Conservation (phyloP, 1,140 invertebrate species). For the Cardiocondyla obscurior region DNA sequence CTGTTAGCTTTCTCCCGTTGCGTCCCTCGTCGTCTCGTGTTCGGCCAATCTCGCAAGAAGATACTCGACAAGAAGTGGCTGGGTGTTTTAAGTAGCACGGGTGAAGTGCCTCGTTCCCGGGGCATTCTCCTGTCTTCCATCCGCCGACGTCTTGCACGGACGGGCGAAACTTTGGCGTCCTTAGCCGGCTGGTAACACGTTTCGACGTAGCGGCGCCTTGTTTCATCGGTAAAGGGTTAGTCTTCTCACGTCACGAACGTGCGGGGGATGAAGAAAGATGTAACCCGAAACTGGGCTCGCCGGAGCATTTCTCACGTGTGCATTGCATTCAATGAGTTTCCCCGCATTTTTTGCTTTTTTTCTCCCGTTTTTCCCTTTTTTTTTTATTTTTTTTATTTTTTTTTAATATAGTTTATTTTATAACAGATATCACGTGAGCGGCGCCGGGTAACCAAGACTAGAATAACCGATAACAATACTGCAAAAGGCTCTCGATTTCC, state of each 20-base stretch:
- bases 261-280: conserved; percentile 59
- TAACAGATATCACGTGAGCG: conserved; percentile 39
- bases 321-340: conserved; percentile 50
- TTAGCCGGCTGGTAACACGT: conserved; percentile 39
- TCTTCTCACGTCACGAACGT: conserved; percentile 59
- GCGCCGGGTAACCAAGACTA: conserved; percentile 40
- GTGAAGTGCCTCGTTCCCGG: conserved; percentile 45
- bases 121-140: conserved; percentile 44
- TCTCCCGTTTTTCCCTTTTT: neutral
- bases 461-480: conserved; percentile 36
- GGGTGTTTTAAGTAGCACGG: conserved; percentile 52
- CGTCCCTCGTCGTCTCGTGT: conserved; percentile 36
- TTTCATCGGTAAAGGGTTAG: conserved; percentile 59
- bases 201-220: conserved; percentile 52
- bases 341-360: conserved; percentile 6
- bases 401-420: no score
- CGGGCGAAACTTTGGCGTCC: conserved; percentile 44
- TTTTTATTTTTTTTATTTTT: neutral
- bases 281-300: conserved; percentile 45
- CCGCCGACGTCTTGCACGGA: conserved; percentile 34
- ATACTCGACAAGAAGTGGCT: conserved; percentile 58
- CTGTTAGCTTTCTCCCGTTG: conserved; percentile 43
- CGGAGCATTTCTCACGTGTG: conserved; percentile 47
- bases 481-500: conserved; percentile 38
- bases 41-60: conserved; percentile 54